phyloP scores from a whole-genome alignment of 1,140 invertebrate genomes.

The Drosophila lacertosa region DNA sequence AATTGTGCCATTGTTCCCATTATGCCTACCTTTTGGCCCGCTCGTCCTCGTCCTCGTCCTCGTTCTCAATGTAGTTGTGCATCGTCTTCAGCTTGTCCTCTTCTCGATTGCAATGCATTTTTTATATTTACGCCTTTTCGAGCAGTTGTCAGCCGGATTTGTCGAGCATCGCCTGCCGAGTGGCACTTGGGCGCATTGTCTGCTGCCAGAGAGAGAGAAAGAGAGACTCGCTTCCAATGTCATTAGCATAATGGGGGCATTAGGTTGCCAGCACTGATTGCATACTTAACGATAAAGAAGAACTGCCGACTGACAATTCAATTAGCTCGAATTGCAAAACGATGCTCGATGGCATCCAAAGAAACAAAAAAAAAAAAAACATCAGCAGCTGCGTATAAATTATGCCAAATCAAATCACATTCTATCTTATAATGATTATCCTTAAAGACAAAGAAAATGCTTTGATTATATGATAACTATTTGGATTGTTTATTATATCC shows the following conservation, averaged over 20 bases:
- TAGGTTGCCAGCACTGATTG: constrained; percentile 70
- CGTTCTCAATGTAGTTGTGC: constrained; percentile 39
- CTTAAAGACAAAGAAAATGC: too few relatives aligned
- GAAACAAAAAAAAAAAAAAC: too few relatives aligned
- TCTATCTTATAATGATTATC: background rate
- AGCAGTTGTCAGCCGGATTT: constrained; percentile 49
- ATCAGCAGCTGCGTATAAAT: too few relatives aligned
- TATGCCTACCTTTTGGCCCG: constrained; percentile 34
- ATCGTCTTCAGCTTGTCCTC: too few relatives aligned
- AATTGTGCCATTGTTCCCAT: constrained; percentile 62
- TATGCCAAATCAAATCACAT: background rate
- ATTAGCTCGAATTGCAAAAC: constrained; percentile 68
- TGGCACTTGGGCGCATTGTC: constrained; percentile 45
- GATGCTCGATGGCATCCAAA: background rate
- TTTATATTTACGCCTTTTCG: constrained; percentile 53
- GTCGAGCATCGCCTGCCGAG: constrained; percentile 30
- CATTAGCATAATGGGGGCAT: constrained; percentile 81
- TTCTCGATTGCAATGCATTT: constrained; percentile 40
- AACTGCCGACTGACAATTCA: constrained; percentile 64
- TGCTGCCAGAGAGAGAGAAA: too few relatives aligned
- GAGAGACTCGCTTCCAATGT: constrained; percentile 58
- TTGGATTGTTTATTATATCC: too few relatives aligned
- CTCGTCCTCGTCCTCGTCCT: constrained; percentile 40
- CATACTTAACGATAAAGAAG: constrained; percentile 64
- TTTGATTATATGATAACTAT: too few relatives aligned